A percentile compares a stretch with the other conserved stretches of the same genome.
phyloP scores from a whole-genome alignment of 2,113 vertebrate genomes.

The Notechis scutatus region DNA sequence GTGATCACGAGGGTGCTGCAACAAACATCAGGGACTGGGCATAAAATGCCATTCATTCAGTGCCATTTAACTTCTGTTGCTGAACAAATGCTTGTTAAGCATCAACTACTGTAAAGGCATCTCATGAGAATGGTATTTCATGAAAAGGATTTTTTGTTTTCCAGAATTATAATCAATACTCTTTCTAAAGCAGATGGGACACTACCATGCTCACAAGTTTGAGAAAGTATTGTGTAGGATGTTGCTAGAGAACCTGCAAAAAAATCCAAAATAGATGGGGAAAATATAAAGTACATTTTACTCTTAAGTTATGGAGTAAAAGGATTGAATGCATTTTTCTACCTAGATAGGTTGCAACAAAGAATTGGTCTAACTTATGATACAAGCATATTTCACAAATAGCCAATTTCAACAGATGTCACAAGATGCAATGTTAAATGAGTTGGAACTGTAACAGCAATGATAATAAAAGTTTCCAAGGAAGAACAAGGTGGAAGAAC shows the following conservation, averaged over 20 bases:
- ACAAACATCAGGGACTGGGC: neutral
- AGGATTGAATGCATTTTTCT: neutral
- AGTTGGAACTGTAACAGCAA: neutral
- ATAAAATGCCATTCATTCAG: neutral
- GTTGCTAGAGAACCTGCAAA: neutral
- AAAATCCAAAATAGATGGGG: neutral
- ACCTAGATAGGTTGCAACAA: neutral
- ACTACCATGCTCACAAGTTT: neutral
- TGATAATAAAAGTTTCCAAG: neutral
- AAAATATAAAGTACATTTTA: neutral
- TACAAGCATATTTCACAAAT: neutral
- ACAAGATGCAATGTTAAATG: neutral
- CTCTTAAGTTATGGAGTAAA: neutral
- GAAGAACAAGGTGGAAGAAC: neutral
- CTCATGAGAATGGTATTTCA: neutral
- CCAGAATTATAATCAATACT: neutral
- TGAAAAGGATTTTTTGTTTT: neutral
- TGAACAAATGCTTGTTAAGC: neutral
- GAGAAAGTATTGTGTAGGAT: neutral
- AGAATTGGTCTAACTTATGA: neutral
- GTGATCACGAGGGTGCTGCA: neutral
- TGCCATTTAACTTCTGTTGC: neutral
- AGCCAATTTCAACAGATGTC: neutral
- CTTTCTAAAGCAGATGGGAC: neutral
- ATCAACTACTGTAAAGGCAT: neutral